Evolutionary conservation across 30 jellyfish, hydroid and myxozoan species (phyloP).

Genomic region (Hydra vulgaris): DNA sequence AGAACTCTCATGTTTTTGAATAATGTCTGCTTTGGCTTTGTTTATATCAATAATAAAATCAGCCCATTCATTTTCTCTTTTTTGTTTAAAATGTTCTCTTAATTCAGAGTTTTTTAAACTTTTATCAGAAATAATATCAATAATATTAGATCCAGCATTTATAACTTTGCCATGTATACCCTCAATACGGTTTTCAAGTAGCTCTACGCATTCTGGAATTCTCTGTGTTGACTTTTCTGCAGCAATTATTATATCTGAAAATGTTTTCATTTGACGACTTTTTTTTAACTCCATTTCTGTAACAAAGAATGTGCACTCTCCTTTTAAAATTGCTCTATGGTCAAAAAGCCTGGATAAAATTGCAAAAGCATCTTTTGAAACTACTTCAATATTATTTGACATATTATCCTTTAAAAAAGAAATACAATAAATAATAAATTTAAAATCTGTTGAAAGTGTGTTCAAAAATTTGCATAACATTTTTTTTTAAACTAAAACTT

Average conservation of each 20-base stretch:
- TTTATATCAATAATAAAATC: constrained; percentile 24
- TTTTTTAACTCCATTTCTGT: constrained; percentile 25
- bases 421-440: no score
- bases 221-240: constrained; percentile 15
- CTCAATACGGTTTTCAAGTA: constrained; percentile 23
- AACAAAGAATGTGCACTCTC: constrained; percentile 23
- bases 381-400: constrained; percentile 22
- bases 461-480: no score
- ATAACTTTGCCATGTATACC: constrained; percentile 5
- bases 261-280: not conserved
- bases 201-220: constrained; percentile 30
- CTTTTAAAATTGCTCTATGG: constrained; percentile 24
- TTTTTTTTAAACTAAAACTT: no score
- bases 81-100: not conserved
- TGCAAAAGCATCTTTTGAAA: constrained; percentile 30
- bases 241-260: not conserved
- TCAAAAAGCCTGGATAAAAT: constrained; percentile 24
- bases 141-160: constrained; percentile 18
- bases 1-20: constrained; percentile 16
- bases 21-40: constrained; percentile 21
- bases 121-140: constrained; percentile 19
- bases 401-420: not conserved
- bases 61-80: constrained; percentile 32
- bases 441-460: no score
- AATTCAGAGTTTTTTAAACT: not conserved